Evolutionary conservation across 2,113 vertebrate species (phyloP).

Genomic region (Mixornis gularis): DNA sequence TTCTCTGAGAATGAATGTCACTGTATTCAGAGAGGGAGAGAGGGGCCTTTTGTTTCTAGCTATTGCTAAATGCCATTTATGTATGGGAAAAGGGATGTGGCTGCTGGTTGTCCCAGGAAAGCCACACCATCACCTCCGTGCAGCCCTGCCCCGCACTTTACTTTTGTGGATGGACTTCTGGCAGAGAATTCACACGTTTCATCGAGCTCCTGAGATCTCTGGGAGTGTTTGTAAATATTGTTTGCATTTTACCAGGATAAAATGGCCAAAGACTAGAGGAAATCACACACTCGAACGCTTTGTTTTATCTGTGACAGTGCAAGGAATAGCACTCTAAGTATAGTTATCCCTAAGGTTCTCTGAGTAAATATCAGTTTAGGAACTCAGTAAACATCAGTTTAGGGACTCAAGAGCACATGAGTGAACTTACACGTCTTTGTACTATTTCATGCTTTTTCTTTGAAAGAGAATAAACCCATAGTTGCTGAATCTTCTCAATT

Average conservation of each 20-base stretch:
- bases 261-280: background rate
- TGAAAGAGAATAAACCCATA: background rate
- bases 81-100: slow-evolving; percentile 74
- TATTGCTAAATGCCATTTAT: slow-evolving; percentile 68
- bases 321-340: background rate
- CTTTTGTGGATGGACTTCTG: background rate
- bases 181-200: background rate
- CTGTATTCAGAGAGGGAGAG: slow-evolving; percentile 72
- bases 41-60: slow-evolving; percentile 72
- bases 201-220: background rate
- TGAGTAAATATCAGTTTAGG: background rate
- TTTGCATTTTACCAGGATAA: background rate
- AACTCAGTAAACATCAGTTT: background rate
- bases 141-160: background rate
- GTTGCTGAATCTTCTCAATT: background rate
- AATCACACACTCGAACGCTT: background rate
- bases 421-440: background rate
- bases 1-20: slow-evolving; percentile 77
- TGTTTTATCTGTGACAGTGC: background rate
- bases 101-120: slow-evolving; percentile 45
- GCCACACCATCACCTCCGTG: background rate
- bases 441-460: background rate
- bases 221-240: background rate
- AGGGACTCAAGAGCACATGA: background rate
- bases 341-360: background rate